Base-by-base conservation (phyloP, 1,140 invertebrate genomes). In the Pantala flavescens region DNA sequence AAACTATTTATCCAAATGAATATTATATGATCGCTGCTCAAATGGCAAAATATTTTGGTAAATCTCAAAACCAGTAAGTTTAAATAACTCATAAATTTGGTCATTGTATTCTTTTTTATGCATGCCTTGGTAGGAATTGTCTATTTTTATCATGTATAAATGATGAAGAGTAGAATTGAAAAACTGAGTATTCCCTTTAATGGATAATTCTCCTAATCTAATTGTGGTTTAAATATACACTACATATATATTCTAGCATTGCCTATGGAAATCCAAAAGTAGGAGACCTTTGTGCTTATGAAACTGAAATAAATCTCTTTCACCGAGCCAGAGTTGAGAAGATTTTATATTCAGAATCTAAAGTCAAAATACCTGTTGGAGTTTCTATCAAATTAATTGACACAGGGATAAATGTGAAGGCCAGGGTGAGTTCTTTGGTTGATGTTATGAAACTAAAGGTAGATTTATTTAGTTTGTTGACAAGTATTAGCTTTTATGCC, bases 341-440 rank as follows among this genome's bases (percentile, higher is more conserved):
- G 19, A 77, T 83, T 75, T 73, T 78, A 23, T 74, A 78, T 5
- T 77, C 75, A 74, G 77, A 79, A 72, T 77, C 12, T 16, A 21
- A 21, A 63, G n/a, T 19, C n/a, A 63, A 19, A 63, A 73, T 74
- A 49, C 74, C 79, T 23, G 75, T 74, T 0, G 43, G 43, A 7
- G 81, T 81, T 5, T 76, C 77, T 28, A 75, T 83, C 7, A 79
- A 77, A 73, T 81, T 76, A 72, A 78, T 84, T 16, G 83, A 84
- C 71, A 79, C 76, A 71, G 82, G 82, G 21, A 74, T 79, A 43
- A 63, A 16, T 19, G 74, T 81, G 73, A 36, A 77, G 0, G 36
- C 71, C 24, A 71, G 55, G 71, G 73, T 81, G 73, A 72, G 76
- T 75, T 36, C 9, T 36, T 36, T 36, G 28, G n/a, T 36, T 36